Base-by-base conservation (phyloP, 1,140 invertebrate species). In the Drosophila ohnishii region DNA sequence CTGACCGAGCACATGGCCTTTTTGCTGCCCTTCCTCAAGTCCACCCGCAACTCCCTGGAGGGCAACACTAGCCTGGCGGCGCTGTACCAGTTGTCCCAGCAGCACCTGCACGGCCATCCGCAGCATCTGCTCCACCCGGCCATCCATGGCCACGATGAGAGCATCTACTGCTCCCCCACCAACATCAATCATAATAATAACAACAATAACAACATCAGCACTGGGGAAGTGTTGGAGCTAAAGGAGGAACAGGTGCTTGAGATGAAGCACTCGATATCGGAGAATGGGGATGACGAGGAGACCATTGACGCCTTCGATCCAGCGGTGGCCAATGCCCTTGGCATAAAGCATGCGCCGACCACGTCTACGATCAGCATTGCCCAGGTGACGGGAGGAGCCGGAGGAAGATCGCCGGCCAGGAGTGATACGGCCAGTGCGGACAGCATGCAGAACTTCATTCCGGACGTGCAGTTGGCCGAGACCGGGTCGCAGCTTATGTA, bases 1-100 rank as follows among this genome's bases (percentile, higher is more conserved):
- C 64, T 92, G 16, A 90, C 91, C 35, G 90, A 92, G 56, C 88
- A 92, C 51, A 91, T 92, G 90, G 78, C 90, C 10, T 92, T 92
- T 56, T 60, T 92, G 13, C 50, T 91, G 44, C 91, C 91, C 10
- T 92, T 90, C 28, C 90, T 90, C 1, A 92, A 92, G 72, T 91
- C 90, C 10, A 77, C 80, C 3, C 69, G 90, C 0, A 82, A 82
- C 32, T 88, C 86, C 2, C n/a, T 90, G 45, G 90, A 90, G 34
- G 69, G 89, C 34, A 86, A 90, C 47, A 57, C 34, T 10, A 89
- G 63, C 37, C 32, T 90, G 58, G 80, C 89, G 8, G 65, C 80
- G 7, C 65, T 90, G 3, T 90, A 60, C 35, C 88, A 90, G 32
- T 53, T 90, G 16, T 86, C 88, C 6, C 85, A 89, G 60, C 83